Evolutionary conservation across 2,113 vertebrate genomes (phyloP).

Genomic region (Hucho hucho): DNA sequence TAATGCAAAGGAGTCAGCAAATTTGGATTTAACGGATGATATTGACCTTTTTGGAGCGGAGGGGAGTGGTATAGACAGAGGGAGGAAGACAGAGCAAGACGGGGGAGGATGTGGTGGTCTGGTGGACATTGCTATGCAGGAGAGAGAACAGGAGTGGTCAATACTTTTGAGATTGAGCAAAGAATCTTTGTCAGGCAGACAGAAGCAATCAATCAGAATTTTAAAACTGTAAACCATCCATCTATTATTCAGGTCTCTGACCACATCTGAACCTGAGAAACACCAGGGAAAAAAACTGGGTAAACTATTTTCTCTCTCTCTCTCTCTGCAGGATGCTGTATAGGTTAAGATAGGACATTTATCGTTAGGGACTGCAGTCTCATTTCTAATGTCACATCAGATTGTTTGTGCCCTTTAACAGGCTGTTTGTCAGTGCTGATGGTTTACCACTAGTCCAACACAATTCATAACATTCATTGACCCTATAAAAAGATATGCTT

Average conservation of each 20-base stretch:
- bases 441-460: no score
- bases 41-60: constrained; percentile 59
- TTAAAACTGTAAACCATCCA: neutral
- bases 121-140: constrained; percentile 19
- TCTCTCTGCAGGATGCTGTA: no score
- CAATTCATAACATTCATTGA: no score
- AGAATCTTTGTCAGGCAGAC: constrained; percentile 59
- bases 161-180: constrained; percentile 43
- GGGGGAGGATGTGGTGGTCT: neutral
- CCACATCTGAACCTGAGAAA: constrained; percentile 33
- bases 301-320: no score
- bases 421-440: no score
- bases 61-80: neutral
- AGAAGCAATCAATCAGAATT: constrained; percentile 56
- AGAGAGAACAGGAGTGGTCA: constrained; percentile 44
- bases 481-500: no score
- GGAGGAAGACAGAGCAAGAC: no score
- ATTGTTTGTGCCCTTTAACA: no score
- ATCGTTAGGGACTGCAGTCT: no score
- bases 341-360: no score
- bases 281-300: no score
- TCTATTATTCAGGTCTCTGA: constrained; percentile 30
- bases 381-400: no score
- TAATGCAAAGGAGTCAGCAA: constrained; percentile 65
- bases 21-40: constrained; percentile 63